Evolutionary conservation across 2,113 vertebrate species (phyloP).

Genomic region (Dissostichus mawsoni): DNA sequence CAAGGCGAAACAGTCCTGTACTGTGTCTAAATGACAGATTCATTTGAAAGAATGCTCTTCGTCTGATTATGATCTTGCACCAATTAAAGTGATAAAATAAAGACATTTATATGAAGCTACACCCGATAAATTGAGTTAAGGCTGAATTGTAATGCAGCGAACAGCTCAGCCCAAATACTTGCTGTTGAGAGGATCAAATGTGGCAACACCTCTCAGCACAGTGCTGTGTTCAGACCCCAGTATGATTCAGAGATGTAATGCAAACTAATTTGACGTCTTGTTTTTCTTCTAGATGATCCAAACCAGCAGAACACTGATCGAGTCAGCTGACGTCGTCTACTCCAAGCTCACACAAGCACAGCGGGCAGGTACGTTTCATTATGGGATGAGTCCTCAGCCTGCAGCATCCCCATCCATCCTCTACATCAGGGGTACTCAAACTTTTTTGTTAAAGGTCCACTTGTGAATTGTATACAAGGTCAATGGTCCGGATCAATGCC

Average conservation of each 20-base stretch:
- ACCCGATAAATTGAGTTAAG: slow-evolving; percentile 31
- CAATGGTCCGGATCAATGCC: too few relatives aligned
- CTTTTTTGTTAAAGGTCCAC: too few relatives aligned
- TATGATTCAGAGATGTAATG: not conserved
- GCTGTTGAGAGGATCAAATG: not conserved
- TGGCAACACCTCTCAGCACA: not conserved
- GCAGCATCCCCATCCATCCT: not conserved
- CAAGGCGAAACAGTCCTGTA: not conserved
- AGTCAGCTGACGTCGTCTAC: slow-evolving; percentile 89
- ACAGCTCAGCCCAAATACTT: slow-evolving; percentile 1
- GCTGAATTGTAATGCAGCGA: slow-evolving; percentile 10
- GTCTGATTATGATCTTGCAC: slow-evolving; percentile 35
- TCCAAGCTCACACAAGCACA: slow-evolving; percentile 91
- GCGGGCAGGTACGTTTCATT: slow-evolving; percentile 84
- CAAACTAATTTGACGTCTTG: not conserved
- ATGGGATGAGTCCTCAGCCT: not conserved
- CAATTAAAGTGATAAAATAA: slow-evolving; percentile 48
- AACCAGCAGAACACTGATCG: slow-evolving; percentile 92
- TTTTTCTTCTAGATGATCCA: slow-evolving; percentile 89
- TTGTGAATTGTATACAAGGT: too few relatives aligned
- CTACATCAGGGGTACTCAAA: not conserved
- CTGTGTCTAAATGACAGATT: not conserved
- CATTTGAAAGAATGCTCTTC: slow-evolving; percentile 16
- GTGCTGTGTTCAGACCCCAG: not conserved
- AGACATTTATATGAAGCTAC: slow-evolving; percentile 27